Evolutionary conservation across 1,140 invertebrate species (phyloP).

Genomic region (Littorina saxatilis): DNA sequence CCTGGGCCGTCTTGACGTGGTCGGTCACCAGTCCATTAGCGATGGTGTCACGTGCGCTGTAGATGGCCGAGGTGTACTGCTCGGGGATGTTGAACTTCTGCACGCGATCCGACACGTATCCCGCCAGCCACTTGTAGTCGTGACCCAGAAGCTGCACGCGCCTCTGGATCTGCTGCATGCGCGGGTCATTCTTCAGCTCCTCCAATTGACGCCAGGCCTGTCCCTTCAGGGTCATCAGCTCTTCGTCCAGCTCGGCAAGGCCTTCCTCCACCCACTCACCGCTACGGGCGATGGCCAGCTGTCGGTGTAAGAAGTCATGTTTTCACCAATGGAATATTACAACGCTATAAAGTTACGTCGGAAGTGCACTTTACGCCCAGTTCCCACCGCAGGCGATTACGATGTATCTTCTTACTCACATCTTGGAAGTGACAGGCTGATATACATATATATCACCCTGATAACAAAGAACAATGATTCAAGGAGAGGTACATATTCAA

Average conservation of each 20-base stretch:
- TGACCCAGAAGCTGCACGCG: background rate
- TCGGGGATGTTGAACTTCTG: conserved; percentile 31
- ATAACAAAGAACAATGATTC: no score
- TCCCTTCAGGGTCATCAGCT: background rate
- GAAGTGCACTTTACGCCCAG: no score
- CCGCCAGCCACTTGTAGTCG: conserved; percentile 19
- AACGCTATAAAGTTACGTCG: no score
- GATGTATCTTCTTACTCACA: no score
- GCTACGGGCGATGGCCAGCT: background rate
- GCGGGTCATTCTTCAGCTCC: conserved; percentile 4
- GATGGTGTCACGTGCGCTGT: conserved; percentile 47
- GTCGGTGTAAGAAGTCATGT: no score
- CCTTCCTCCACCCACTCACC: background rate
- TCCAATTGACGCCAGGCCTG: background rate
- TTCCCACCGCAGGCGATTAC: no score
- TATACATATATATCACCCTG: no score
- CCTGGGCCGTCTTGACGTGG: conserved; percentile 38
- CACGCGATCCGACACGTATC: background rate
- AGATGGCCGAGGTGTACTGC: conserved; percentile 52
- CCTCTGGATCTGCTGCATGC: background rate
- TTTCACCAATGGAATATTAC: no score
- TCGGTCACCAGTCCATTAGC: conserved; percentile 38
- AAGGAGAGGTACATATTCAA: no score
- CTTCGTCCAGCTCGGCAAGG: background rate
- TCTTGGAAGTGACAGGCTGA: no score